Conservation (phyloP, 2,113 vertebrate species). For the Oreamnos americanus region DNA sequence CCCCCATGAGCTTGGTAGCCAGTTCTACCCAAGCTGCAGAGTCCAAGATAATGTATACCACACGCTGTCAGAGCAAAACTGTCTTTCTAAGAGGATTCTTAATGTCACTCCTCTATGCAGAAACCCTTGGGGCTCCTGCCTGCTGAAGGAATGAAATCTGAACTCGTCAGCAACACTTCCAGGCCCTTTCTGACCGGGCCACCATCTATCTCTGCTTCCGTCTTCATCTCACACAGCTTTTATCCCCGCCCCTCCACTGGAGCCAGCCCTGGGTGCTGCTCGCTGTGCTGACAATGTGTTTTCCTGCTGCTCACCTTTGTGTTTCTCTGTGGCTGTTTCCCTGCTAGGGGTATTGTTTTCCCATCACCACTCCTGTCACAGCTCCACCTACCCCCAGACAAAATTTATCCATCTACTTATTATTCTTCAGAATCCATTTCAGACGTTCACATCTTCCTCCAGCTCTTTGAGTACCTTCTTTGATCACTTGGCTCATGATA, state of each 20-base stretch:
- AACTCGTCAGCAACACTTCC: not conserved
- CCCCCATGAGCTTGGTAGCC: not conserved
- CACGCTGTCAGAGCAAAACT: not conserved
- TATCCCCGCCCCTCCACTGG: fast-evolving
- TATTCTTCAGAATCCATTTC: not conserved
- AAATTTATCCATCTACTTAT: not conserved
- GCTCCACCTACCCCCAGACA: not conserved
- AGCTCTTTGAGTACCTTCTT: not conserved
- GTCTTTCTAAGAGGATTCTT: not conserved
- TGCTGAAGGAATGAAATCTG: not conserved
- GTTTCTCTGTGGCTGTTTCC: not conserved
- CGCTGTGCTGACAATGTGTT: fast-evolving
- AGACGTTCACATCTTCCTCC: not conserved
- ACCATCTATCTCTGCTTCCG: not conserved
- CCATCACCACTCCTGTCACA: not conserved
- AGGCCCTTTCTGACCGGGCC: not conserved
- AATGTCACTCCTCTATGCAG: not conserved
- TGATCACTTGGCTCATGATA: not conserved
- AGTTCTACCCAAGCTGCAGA: not conserved
- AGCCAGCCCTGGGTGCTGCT: not conserved
- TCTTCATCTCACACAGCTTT: not conserved
- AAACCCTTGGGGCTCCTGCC: not conserved
- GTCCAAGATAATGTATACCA: not conserved
- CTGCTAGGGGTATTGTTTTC: not conserved
- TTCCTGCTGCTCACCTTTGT: not conserved